phyloP scores from a whole-genome alignment of 2,888 invertebrate species.

The Caenorhabditis plicata region DNA sequence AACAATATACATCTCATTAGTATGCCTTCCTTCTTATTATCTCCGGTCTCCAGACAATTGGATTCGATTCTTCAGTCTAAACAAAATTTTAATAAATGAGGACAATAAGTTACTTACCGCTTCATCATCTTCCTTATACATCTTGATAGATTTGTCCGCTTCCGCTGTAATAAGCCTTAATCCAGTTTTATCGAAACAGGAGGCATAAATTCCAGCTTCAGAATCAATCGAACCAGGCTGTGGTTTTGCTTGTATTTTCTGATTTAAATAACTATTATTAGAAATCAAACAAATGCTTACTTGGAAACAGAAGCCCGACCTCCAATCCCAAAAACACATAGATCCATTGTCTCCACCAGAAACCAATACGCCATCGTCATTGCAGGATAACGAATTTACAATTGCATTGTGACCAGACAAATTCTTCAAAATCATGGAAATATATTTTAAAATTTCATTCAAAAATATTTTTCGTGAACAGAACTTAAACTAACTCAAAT shows the following conservation, averaged over 20 bases:
- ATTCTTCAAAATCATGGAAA: too few species aligned
- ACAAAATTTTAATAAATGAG: conserved; percentile 50
- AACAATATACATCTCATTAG: conserved; percentile 68
- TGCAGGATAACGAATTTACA: conserved; percentile 91
- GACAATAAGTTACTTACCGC: conserved; percentile 72
- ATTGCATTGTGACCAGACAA: conserved; percentile 91
- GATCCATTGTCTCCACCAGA: conserved; percentile 97
- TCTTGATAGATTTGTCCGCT: conserved; percentile 98
- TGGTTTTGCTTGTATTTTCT: conserved; percentile 38
- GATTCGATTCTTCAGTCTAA: conserved; percentile 88
- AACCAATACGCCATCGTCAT: conserved; percentile 90
- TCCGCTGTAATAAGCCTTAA: conserved; percentile 91
- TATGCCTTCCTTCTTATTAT: conserved; percentile 88
- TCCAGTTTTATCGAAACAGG: conserved; percentile 80
- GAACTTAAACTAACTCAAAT: too few species aligned
- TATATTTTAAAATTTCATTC: too few species aligned
- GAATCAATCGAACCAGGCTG: conserved; percentile 99
- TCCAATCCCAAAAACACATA: conserved; percentile 97
- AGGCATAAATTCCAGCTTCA: conserved; percentile 94
- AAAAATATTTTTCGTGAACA: too few species aligned
- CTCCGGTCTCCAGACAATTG: conserved; percentile 95
- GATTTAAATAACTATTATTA: not conserved
- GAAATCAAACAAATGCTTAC: not conserved
- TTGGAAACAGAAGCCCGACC: conserved; percentile 98
- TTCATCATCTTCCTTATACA: conserved; percentile 93